Base-by-base conservation (phyloP, 2,113 vertebrate species). In the Gasterosteus nipponicus region DNA sequence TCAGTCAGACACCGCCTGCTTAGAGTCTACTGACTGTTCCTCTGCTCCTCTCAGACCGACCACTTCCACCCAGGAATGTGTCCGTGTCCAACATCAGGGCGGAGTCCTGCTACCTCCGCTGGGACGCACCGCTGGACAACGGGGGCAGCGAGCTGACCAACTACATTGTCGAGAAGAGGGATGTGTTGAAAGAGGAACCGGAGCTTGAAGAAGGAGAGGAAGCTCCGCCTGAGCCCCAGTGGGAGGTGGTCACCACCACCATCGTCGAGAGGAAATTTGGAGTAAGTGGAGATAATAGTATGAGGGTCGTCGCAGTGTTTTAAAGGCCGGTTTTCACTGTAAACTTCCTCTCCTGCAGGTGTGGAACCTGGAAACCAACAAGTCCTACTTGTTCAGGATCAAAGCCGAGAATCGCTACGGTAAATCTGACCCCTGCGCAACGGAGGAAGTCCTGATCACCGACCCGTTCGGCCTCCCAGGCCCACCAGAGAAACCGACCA, bases 81-180 rank as follows among this genome's bases (percentile, higher is more conserved):
- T 71, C 91, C 3, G 95, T 98, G 76, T 96, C 96, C 83, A 97
- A 97, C 65, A 96, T 99, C 88, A 97, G 94, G 92, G 95, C 95
- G 3, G 94, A 97, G 84, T 98, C 95, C 53, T 99, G 98, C 89
- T 95, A 93, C 69, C 93, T 99, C 65, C 94, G 93, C 0, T 99
- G 97, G 97, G 96, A 98, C 46, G 89, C 94, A 0, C 98, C 98
- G 38, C 86, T 95, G 63, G 97, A 98, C 87, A 94, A 96, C 58
- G 98, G 98, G 44, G 98, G 98, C 90, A 98, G 96, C 90, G 97
- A 97, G 86, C 95, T 99, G 80, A 97, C 97, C 12, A 98, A 99
- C 89, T 99, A 99, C 77, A 93, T 99, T 70, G 90, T 99, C 82
- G 97, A 99, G 86, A 97, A 94, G 88, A 96, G 94, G 57, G 94